Conservation (phyloP, 2,113 vertebrate species). For the Camelus bactrianus region DNA sequence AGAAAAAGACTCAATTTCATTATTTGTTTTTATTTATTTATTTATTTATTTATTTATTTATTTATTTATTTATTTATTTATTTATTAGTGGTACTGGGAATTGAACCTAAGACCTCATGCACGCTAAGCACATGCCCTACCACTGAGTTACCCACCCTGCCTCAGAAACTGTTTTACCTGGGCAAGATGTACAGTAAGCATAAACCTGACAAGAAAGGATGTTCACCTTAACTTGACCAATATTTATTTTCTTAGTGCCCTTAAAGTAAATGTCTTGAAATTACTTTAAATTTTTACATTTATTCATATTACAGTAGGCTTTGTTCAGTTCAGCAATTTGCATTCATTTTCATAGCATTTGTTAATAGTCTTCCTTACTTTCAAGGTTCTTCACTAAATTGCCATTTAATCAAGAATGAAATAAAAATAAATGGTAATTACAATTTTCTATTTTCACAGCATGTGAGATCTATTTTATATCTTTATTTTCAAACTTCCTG, state of each 20-base stretch:
- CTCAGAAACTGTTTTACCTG: too few species aligned
- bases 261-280: slow-evolving; percentile 33
- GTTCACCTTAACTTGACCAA: background rate
- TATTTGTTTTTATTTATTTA: too few species aligned
- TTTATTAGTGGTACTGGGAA: too few species aligned
- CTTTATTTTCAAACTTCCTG: slow-evolving; percentile 51
- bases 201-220: background rate
- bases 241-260: background rate
- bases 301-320: background rate
- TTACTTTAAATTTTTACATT: slow-evolving; percentile 37
- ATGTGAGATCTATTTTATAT: slow-evolving; percentile 57
- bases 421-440: slow-evolving; percentile 54
- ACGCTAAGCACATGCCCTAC: too few species aligned
- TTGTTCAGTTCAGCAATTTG: background rate
- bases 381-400: slow-evolving; percentile 60
- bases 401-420: slow-evolving; percentile 64
- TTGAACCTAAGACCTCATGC: too few species aligned
- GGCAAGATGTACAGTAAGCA: background rate
- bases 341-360: slow-evolving; percentile 12
- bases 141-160: too few species aligned
- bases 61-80: too few species aligned
- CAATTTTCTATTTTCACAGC: slow-evolving; percentile 57
- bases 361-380: slow-evolving; percentile 4
- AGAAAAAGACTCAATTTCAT: background rate
- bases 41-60: too few species aligned